These are phyloP conservation scores for Harpagoxenus sublaevis DNA, from an alignment of 2,888 invertebrate species.

Conservation along the genomic window DNA sequence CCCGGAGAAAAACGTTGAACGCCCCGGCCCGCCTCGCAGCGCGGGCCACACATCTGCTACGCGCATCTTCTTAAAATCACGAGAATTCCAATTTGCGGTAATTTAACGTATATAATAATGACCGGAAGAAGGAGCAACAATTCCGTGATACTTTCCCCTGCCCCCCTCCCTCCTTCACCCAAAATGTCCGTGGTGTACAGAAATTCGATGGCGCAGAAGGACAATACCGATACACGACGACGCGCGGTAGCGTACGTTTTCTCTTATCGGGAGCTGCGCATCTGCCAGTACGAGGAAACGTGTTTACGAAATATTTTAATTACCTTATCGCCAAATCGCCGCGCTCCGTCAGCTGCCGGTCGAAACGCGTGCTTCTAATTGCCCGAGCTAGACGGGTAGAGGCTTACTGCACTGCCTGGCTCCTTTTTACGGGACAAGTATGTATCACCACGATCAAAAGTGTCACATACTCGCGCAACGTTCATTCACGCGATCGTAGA, in stretches of 20 bases:
- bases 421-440: neutral
- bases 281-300: conserved; percentile 78
- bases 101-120: conserved; percentile 20
- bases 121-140: neutral
- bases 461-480: conserved; percentile 7
- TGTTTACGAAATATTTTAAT: conserved; percentile 85
- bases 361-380: conserved; percentile 84
- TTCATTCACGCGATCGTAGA: conserved; percentile 6
- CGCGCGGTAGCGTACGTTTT: conserved; percentile 4
- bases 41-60: conserved; percentile 24
- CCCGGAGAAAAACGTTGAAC: conserved; percentile 67
- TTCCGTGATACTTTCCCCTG: neutral
- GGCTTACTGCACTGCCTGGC: neutral
- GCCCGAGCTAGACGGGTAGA: conserved; percentile 71
- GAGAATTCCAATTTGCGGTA: conserved; percentile 25
- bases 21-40: neutral
- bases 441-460: conserved; percentile 18
- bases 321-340: conserved; percentile 84
- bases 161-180: neutral
- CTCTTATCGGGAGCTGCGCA: conserved; percentile 77
- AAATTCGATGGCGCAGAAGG: neutral
- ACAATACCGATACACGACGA: neutral
- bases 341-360: conserved; percentile 80
- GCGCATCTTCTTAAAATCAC: conserved; percentile 25
- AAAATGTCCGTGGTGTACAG: neutral